phyloP scores from a whole-genome alignment of 1,140 invertebrate genomes.

The Drosophila tristis region DNA sequence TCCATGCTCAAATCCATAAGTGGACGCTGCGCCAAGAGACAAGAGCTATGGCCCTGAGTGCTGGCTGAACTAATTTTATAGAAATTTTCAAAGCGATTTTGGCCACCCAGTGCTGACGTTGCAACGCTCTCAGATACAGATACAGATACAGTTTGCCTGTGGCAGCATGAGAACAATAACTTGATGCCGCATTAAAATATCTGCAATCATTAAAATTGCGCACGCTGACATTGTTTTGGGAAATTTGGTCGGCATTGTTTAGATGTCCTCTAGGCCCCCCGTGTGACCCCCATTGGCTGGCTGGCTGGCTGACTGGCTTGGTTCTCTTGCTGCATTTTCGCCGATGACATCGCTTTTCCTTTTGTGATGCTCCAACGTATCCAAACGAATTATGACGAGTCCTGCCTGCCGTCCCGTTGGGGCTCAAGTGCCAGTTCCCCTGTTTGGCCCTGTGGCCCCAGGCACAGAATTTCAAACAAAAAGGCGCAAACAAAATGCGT shows the following conservation, averaged over 20 bases:
- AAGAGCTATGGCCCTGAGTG: conserved; percentile 7
- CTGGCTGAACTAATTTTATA: conserved; percentile 34
- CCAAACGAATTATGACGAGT: conserved; percentile 59
- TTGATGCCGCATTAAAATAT: conserved; percentile 79
- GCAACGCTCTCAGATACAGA: conserved; percentile 23
- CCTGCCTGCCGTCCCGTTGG: conserved; percentile 18
- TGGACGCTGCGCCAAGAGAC: conserved; percentile 33
- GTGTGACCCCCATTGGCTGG: background rate
- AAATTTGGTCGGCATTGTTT: conserved; percentile 65
- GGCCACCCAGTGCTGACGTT: conserved; percentile 43
- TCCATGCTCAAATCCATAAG: background rate
- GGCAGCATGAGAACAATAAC: conserved; percentile 71
- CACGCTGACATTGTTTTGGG: conserved; percentile 77
- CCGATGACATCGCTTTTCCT: conserved; percentile 46
- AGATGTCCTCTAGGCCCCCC: conserved; percentile 33
- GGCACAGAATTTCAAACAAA: conserved; percentile 50
- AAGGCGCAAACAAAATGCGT: conserved; percentile 48
- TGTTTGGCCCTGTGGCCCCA: background rate
- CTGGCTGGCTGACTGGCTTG: conserved; percentile 4
- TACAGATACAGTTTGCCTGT: conserved; percentile 18
- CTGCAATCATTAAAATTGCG: conserved; percentile 81
- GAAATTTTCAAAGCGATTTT: conserved; percentile 29
- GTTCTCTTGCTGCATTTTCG: conserved; percentile 33
- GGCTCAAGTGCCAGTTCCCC: conserved; percentile 10
- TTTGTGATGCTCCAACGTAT: conserved; percentile 55